These are phyloP conservation scores for Mycalesis mineus DNA, from an alignment of 2,888 invertebrate genomes.

Conservation along the genomic window DNA sequence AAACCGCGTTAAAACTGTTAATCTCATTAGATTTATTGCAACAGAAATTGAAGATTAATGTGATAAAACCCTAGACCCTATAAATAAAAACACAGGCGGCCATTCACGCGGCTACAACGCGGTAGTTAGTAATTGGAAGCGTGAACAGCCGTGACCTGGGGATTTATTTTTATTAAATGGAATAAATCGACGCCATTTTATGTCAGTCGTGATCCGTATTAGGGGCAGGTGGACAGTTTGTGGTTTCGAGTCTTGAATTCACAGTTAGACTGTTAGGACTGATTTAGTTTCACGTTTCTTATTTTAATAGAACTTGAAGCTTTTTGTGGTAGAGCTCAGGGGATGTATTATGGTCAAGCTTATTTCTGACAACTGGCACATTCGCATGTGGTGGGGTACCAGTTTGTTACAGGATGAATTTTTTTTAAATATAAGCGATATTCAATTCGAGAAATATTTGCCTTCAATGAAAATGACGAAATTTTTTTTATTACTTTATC, in stretches of 20 bases:
- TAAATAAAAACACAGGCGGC: conserved; percentile 7
- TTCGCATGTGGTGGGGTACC: no score
- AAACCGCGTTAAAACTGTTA: neutral
- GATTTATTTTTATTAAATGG: conserved; percentile 18
- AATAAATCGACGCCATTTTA: conserved; percentile 20
- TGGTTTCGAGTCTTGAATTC: neutral
- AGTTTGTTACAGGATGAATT: no score
- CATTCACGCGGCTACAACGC: conserved; percentile 7
- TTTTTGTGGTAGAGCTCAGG: no score
- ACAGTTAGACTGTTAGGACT: neutral
- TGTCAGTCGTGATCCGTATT: conserved; percentile 17
- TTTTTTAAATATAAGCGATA: no score
- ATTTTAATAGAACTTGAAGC: no score
- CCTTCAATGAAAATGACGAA: no score
- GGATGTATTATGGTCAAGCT: no score
- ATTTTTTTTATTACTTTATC: no score
- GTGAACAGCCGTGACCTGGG: conserved; percentile 22
- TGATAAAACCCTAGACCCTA: conserved; percentile 1
- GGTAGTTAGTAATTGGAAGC: conserved; percentile 25
- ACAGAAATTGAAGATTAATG: conserved; percentile 3
- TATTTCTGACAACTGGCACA: no score
- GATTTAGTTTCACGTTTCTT: neutral
- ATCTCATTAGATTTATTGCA: neutral
- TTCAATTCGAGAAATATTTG: no score
- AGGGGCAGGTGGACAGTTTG: conserved; percentile 2